Conservation (phyloP, 2,113 vertebrate species). For the Baryphthengus martii region DNA sequence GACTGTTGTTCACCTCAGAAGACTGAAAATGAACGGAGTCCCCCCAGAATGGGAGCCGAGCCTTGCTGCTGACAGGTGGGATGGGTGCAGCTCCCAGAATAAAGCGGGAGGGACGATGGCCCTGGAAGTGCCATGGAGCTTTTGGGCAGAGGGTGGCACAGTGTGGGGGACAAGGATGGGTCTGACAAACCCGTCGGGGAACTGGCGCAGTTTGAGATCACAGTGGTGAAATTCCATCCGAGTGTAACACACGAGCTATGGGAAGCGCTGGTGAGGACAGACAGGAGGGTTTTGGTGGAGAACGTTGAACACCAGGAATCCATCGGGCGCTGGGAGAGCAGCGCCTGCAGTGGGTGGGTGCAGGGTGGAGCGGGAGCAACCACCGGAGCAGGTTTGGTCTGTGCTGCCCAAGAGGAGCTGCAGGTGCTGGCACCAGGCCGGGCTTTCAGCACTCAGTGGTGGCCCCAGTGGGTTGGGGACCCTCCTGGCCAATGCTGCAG, state of each 20-base stretch:
- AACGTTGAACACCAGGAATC: background rate
- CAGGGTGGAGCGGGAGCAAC: fast-evolving
- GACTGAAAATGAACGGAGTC: background rate
- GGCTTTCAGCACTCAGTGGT: background rate
- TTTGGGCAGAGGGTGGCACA: background rate
- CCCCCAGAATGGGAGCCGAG: background rate
- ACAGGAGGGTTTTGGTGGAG: background rate
- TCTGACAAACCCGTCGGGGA: background rate
- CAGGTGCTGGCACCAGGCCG: background rate
- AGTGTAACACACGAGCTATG: too few species aligned
- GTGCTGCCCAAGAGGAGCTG: background rate
- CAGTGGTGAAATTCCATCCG: too few species aligned
- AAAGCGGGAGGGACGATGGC: background rate
- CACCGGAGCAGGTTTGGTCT: background rate
- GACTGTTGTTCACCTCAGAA: background rate
- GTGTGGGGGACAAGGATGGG: fast-evolving
- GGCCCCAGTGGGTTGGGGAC: background rate
- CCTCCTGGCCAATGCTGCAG: background rate
- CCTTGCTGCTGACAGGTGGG: background rate
- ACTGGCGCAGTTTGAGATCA: background rate
- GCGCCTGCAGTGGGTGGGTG: background rate
- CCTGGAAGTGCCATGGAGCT: background rate
- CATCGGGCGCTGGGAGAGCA: fast-evolving
- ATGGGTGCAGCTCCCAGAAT: background rate
- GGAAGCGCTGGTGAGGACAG: background rate